Conservation (phyloP, 2,797 vertebrate species). For the Selene dorsalis region DNA sequence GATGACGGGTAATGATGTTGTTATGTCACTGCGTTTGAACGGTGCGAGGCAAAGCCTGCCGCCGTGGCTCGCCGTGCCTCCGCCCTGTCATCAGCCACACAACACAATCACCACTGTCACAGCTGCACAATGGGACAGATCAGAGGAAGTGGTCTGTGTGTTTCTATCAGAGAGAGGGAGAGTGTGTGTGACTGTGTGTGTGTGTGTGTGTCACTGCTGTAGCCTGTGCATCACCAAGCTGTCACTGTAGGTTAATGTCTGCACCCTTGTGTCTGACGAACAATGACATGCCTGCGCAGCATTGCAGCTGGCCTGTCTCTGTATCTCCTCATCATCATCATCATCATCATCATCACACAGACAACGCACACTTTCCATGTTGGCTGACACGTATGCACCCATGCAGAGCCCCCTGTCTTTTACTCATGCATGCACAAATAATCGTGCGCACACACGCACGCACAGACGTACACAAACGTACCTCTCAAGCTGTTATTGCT, state of each 20-base stretch:
- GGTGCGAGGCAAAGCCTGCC: conserved; percentile 21
- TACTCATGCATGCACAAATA: conserved; percentile 2
- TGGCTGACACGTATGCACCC: conserved; percentile 3
- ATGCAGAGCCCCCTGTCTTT: background rate
- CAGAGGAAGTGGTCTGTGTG: conserved; percentile 14
- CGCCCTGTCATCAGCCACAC: conserved; percentile 52
- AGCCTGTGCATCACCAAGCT: conserved; percentile 49
- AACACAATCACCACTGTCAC: conserved; percentile 44
- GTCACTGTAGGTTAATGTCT: conserved; percentile 71
- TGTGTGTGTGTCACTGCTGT: conserved; percentile 31
- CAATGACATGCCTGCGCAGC: conserved; percentile 56
- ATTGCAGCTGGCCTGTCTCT: conserved; percentile 52
- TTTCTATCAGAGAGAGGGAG: conserved; percentile 10
- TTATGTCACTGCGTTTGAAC: conserved; percentile 57
- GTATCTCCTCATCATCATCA: conserved; percentile 39
- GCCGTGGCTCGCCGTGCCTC: conserved; percentile 11
- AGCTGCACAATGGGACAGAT: conserved; percentile 41
- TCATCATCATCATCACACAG: conserved; percentile 13
- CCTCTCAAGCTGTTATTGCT: conserved; percentile 3
- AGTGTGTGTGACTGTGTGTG: conserved; percentile 1
- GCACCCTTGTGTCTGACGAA: conserved; percentile 67
- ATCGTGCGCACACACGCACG: background rate
- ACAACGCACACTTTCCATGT: conserved; percentile 8
- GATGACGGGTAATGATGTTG: conserved; percentile 59
- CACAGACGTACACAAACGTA: background rate